Evolutionary conservation across 2,888 invertebrate species (phyloP), one percentile per base, ranked within the genome.

Genomic region (Spisula subtruncata): DNA sequence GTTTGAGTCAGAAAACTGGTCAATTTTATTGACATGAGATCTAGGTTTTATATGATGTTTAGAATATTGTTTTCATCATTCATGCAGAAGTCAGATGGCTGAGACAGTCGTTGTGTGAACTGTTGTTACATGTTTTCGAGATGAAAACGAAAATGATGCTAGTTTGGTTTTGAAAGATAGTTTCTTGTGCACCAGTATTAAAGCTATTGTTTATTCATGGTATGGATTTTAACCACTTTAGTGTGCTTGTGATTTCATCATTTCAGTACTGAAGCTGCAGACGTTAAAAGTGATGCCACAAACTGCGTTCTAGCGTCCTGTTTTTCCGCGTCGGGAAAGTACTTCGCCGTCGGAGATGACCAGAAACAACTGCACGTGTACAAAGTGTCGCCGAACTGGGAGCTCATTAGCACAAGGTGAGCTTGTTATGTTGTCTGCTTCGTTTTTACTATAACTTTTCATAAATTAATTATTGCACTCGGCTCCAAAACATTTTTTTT

Each of bases 321-420:
- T 16, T 93, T 96, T 86, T 96, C 96, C 4, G 83, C 86, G 2
- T 93, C 92, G 41, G 95, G 95, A 66, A 90, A 92, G 41, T 94
- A 94, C 88, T 94, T 95, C 71, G 95, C 95, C 14, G 90, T 95
- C 16, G 94, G 95, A 82, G 96, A 96, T 90, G 95, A 96, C 92
- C 81, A 89, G 71, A 96, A 96, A 89, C 92, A 93, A 87, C 93
- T 96, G 29, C 94, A 93, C 85, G 90, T 96, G 60, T 96, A 92
- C 75, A 88, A 81, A 81, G 85, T 84, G 48, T 71, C 83, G 12
- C 81, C 88, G 29, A 71, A 87, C 71, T 90, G 89, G 87, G 86
- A 90, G 41, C 84, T 87, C 14, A 48, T 91, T 8, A 85, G 82
- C 35, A 75, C 91, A 71, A 88, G 92, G 92, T 92, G 81, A 83